Base-by-base conservation (phyloP, 2,113 vertebrate genomes). In the Lycaon pictus region DNA sequence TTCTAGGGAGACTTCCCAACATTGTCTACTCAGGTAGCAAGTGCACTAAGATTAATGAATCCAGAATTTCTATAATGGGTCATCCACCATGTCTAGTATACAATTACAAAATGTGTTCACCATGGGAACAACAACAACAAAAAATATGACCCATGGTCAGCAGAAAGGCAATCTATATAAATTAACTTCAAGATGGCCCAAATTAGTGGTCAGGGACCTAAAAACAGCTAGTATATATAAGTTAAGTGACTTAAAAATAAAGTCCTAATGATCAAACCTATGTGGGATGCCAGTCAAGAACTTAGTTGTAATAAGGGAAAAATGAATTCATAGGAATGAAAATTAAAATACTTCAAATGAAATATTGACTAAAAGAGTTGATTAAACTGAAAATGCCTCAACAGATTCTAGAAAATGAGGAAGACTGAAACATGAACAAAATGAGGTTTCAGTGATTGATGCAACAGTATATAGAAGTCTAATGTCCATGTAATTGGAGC, bases 321-420 rank as follows among this genome's bases (percentile, higher is more conserved):
- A 55, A 35, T 10, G 35, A 53, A 90, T 51, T 63, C 48, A 51
- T 67, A 67, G 51, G 74, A 12, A 9, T 84, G 16, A 22, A 74
- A 74, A n/a, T 48, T 80, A 48, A 63, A 94, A 58, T 58, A 69
- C 60, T 84, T 67, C 12, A 97, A 74, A 53, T 80, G 12, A 96
- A 92, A 89, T 89, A 37, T 51, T 58, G 81, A 51, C 48, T 67
- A 58, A 48, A 88, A 72, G 27, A 92, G 12, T 19, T 5, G 25
- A 81, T 9, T 29, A 86, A 86, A 17, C 32, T 87, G 58, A 92
- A 62, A 22, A 43, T 74, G 63, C 22, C 81, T 7, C 12, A 55
- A 71, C 62, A n/a, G 56, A 60, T 60, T 71, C 12, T 37, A 88
- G 6, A 79, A 56, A 79, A n/a, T 56, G 12, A 89, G 88, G 25